Conservation (phyloP, 2,888 invertebrate species). For the Callinectes sapidus region DNA sequence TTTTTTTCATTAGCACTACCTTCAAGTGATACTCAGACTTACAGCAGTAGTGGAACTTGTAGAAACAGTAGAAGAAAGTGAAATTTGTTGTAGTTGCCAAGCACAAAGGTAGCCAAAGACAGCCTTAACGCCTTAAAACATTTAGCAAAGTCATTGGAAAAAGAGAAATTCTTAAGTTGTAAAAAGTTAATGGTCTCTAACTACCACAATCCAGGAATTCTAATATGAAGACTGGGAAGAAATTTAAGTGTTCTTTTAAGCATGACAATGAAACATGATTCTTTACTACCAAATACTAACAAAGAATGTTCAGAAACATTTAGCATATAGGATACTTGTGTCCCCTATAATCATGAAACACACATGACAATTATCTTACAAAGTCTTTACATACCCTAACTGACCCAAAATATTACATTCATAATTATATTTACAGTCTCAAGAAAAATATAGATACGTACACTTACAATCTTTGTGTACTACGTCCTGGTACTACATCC, state of each 20-base stretch:
- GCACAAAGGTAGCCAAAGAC: constrained; percentile 42
- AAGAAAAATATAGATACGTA: constrained; percentile 71
- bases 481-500: constrained; percentile 58
- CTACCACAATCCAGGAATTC: constrained; percentile 67
- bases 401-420: constrained; percentile 71
- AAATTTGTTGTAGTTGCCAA: constrained; percentile 34
- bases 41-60: constrained; percentile 39
- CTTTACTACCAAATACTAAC: constrained; percentile 68
- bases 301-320: constrained; percentile 67
- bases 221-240: constrained; percentile 64
- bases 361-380: constrained; percentile 69
- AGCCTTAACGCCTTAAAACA: constrained; percentile 50
- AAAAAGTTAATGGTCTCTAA: constrained; percentile 60
- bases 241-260: constrained; percentile 65
- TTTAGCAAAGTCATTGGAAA: constrained; percentile 66
- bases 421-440: constrained; percentile 70
- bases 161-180: constrained; percentile 66
- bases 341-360: constrained; percentile 62
- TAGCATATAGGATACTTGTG: constrained; percentile 63
- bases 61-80: constrained; percentile 22
- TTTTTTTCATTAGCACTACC: constrained; percentile 11
- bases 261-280: constrained; percentile 68
- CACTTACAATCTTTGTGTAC: constrained; percentile 69
- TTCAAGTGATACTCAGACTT: neutral
- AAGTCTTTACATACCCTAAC: constrained; percentile 70